Evolutionary conservation across 2,113 vertebrate species (phyloP), one percentile per base, ranked within the genome.

Genomic region (Ranitomeya imitator): DNA sequence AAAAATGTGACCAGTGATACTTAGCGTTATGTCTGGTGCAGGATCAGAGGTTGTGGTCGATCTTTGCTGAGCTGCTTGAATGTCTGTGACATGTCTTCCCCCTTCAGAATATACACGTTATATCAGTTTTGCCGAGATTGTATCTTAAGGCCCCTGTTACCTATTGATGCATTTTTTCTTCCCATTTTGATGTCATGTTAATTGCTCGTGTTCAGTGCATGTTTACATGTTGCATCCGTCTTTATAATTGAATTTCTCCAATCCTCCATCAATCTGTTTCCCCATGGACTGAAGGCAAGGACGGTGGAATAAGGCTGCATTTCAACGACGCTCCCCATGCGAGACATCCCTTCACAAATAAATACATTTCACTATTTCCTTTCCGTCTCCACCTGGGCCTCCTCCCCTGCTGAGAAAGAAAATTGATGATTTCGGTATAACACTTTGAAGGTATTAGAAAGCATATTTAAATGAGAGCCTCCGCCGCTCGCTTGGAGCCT

Each of bases 381-480:
- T 19, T 74, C 76, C 19, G 61, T n/a, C 79, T 76, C 37, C 37
- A 61, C 67, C 79, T 83, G 79, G 78, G 77, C 45, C 31, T 26
- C 45, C 14, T 61, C 86, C 59, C 86, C 69, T 19, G 86, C 86
- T 88, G 86, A 52, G 86, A 88, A 11, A 71, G 86, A 88, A 88
- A 88, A 88, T 88, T 88, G 86, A 88, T 88, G 67, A 88, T 88
- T 88, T 88, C 57, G 51, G 65, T 81, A 60, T 13, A 87, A 71
- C 86, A 87, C 86, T 87, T 87, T 87, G 78, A 87, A 87, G 86
- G 86, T 87, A 81, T 87, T 87, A 83, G 79, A 60, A 88, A 88
- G 76, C 86, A 63, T 83, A 88, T 88, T 88, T 60, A 88, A 81
- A 83, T 83, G 79, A 87, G 67, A 61, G 26, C 61, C 59, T 74